Evolutionary conservation across 2,797 vertebrate genomes (phyloP).

Genomic region (Eulemur rubriventer): DNA sequence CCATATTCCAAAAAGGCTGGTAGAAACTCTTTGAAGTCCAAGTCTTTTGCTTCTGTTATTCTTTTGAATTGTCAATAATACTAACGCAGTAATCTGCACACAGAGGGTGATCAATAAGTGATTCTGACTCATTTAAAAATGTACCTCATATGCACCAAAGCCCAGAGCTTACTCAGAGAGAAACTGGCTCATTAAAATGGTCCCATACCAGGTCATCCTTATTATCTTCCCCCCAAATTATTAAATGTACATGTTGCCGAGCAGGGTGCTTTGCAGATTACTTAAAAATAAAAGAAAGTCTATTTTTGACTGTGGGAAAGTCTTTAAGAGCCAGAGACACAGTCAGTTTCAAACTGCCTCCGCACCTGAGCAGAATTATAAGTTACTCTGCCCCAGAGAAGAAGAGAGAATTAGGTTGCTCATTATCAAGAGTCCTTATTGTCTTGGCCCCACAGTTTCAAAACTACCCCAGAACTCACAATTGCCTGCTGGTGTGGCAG

Average conservation of each 20-base stretch:
- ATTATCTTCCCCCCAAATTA: slow-evolving; percentile 63
- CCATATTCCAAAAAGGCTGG: slow-evolving; percentile 14
- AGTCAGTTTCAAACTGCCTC: slow-evolving; percentile 62
- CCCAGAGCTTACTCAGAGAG: not conserved
- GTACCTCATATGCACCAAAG: not conserved
- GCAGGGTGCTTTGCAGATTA: slow-evolving; percentile 56
- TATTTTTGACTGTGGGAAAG: slow-evolving; percentile 69
- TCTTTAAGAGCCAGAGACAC: slow-evolving; percentile 56
- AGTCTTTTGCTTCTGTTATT: slow-evolving; percentile 46
- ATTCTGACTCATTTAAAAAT: slow-evolving; percentile 60
- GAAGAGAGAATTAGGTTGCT: slow-evolving; percentile 24
- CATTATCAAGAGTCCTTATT: not conserved
- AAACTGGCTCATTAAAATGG: slow-evolving; percentile 67
- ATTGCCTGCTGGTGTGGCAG: slow-evolving; percentile 3
- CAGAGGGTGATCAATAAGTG: slow-evolving; percentile 50
- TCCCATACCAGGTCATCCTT: slow-evolving; percentile 61
- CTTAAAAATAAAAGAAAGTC: slow-evolving; percentile 63
- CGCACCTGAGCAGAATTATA: slow-evolving; percentile 60
- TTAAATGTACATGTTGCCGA: slow-evolving; percentile 32
- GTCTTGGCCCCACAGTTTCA: not conserved
- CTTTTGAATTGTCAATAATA: slow-evolving; percentile 61
- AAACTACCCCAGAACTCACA: not conserved
- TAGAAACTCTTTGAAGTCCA: slow-evolving; percentile 56
- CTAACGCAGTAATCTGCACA: slow-evolving; percentile 49
- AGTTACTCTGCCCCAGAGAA: slow-evolving; percentile 9